Percentiles rank a stretch among this genome's conserved stretches.
These are phyloP conservation scores for Drosophila sechellia DNA, from an alignment of 1,140 invertebrate genomes.

Conservation along the genomic window DNA sequence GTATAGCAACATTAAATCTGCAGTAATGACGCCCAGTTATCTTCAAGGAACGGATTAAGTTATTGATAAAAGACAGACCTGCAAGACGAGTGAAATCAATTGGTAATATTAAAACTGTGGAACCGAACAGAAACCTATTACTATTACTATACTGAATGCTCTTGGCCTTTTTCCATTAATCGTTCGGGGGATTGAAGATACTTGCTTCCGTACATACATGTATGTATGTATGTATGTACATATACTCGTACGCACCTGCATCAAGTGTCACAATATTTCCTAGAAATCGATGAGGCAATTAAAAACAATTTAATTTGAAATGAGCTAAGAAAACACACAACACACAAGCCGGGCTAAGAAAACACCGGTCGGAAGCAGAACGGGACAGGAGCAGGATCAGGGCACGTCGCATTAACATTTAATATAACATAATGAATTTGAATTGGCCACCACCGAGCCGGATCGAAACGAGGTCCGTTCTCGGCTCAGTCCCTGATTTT, in stretches of 20 bases:
- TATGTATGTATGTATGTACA: too few species aligned
- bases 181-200: constrained; percentile 4
- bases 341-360: constrained; percentile 42
- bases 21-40: too few species aligned
- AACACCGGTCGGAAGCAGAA: not conserved
- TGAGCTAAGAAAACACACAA: constrained; percentile 75
- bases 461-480: constrained; percentile 30
- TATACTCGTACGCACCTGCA: constrained; percentile 7
- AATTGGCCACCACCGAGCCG: constrained; percentile 55
- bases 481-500: constrained; percentile 70
- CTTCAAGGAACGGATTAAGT: too few species aligned
- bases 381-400: constrained; percentile 6
- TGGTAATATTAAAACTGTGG: too few species aligned
- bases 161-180: not conserved
- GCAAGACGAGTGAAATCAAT: too few species aligned
- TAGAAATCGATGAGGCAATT: constrained; percentile 67
- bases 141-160: too few species aligned
- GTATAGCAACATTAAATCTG: not conserved
- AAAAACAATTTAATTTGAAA: constrained; percentile 82
- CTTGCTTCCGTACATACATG: too few species aligned
- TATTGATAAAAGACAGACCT: too few species aligned
- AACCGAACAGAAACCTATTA: too few species aligned
- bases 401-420: constrained; percentile 62
- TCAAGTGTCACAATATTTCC: constrained; percentile 69
- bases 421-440: constrained; percentile 81